A percentile compares a stretch with the other conserved stretches of the same genome.
Conservation (phyloP, 2,888 invertebrate genomes). For the Andrena bucephala region DNA sequence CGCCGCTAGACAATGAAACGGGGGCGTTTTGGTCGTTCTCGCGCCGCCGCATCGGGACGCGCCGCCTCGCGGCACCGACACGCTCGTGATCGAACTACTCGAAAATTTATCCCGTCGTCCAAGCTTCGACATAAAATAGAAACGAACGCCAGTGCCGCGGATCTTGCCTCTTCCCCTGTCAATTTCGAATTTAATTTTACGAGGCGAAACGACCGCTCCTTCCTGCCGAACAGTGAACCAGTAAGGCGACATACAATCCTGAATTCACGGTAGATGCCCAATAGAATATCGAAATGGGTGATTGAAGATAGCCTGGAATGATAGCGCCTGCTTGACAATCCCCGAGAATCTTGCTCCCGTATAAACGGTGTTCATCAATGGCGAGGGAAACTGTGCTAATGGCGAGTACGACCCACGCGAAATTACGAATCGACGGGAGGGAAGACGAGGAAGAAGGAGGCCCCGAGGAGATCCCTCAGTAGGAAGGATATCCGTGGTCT, state of each 20-base stretch:
- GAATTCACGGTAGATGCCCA: not conserved
- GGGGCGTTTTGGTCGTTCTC: slow-evolving; percentile 81
- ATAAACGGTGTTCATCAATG: not conserved
- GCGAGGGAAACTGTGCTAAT: not conserved
- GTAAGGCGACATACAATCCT: not conserved
- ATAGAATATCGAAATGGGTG: not conserved
- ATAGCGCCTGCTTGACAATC: not conserved
- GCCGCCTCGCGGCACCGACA: slow-evolving; percentile 11
- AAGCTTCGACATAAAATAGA: slow-evolving; percentile 7
- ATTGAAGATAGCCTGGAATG: not conserved
- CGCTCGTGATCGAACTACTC: slow-evolving; percentile 48
- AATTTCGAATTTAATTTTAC: slow-evolving; percentile 2
- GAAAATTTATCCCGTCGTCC: slow-evolving; percentile 54
- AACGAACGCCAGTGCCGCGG: slow-evolving; percentile 1
- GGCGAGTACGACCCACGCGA: slow-evolving; percentile 14
- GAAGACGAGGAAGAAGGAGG: slow-evolving; percentile 19
- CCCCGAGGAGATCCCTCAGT: slow-evolving; percentile 7
- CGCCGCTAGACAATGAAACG: slow-evolving; percentile 82
- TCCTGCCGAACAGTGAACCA: not conserved
- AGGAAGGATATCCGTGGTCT: slow-evolving; percentile 57
- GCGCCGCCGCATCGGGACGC: slow-evolving; percentile 57
- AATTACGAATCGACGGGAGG: slow-evolving; percentile 8
- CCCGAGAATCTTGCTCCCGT: not conserved
- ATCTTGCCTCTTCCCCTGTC: not conserved
- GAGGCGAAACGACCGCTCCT: not conserved